Evolutionary conservation across 2,888 invertebrate species (phyloP), one percentile per base, ranked within the genome.

Genomic region (Ochropleura leucogaster): DNA sequence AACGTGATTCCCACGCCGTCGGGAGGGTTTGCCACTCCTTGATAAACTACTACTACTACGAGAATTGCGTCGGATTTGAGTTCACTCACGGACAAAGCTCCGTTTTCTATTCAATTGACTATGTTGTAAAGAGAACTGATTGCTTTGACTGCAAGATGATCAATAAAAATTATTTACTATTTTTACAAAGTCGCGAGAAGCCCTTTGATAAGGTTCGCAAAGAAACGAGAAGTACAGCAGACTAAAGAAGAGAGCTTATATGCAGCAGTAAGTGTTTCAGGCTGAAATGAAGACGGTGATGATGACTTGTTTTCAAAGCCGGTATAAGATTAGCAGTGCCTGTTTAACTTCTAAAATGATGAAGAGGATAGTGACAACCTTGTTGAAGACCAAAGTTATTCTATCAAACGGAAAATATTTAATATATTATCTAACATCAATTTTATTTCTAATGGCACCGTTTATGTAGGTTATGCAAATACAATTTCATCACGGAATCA

Each of bases 1-100:
- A 30, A 47, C 64, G 65, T 65, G 62, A 72, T 85, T 85, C 84
- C 78, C 85, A 85, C 83, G 82, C 82, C 57, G 77, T 74, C 83
- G 44, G 72, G 64, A 78, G 76, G 59, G 67, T 67, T 59, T 42
- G 69, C 73, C 85, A 85, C 85, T 85, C 85, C 85, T 76, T 80
- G 73, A 77, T 73, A 67, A 67, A 77, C 68, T 30, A 30, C 30
- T 30, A 30, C 30, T 30, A 30, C 30, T 72, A 30, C 30, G 66
- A 59, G 72, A 74, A 68, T 64, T 59, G 69, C 78, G 53, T 72
- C 74, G 49, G 57, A 53, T 68, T 62, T 47, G 42, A 80, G 51
- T 66, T 62, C 20, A 74, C 66, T 83, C 73, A 72, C 60, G 30
- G 30, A 30, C 30, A 30, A 30, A 1, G 63, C 73, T 53, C n/a